Evolutionary conservation across 2,797 vertebrate species (phyloP).

Genomic region (Rachycentron canadum): DNA sequence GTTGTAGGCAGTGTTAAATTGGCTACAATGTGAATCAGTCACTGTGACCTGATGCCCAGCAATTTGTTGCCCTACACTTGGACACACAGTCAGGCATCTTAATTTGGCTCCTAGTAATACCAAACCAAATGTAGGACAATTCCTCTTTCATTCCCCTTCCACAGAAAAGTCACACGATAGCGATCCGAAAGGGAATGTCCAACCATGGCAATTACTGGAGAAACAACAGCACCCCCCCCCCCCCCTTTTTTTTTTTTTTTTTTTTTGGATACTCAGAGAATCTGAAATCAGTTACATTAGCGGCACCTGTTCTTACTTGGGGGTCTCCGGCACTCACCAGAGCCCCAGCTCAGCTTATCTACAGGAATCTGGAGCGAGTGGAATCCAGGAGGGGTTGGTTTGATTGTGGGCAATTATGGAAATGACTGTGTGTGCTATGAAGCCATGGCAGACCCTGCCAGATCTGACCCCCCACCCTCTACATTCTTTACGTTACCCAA

Average conservation of each 20-base stretch:
- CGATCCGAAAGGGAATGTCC: slow-evolving; percentile 76
- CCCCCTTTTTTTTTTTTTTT: not conserved
- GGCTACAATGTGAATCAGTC: slow-evolving; percentile 42
- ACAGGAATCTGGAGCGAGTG: slow-evolving; percentile 83
- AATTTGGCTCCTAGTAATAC: slow-evolving; percentile 76
- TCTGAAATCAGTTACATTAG: slow-evolving; percentile 82
- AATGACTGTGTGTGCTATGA: slow-evolving; percentile 81
- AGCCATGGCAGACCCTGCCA: slow-evolving; percentile 75
- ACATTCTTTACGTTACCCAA: slow-evolving; percentile 78
- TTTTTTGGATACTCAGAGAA: slow-evolving; percentile 63
- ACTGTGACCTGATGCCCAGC: slow-evolving; percentile 39
- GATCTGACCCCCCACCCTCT: slow-evolving; percentile 69
- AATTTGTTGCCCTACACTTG: slow-evolving; percentile 44
- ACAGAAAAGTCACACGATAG: slow-evolving; percentile 79
- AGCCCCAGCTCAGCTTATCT: slow-evolving; percentile 83
- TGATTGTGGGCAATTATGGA: slow-evolving; percentile 87
- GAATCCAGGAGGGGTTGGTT: slow-evolving; percentile 86
- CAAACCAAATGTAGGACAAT: slow-evolving; percentile 75
- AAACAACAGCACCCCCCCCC: slow-evolving; percentile 59
- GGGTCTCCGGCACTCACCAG: slow-evolving; percentile 82
- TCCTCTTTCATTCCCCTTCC: slow-evolving; percentile 77
- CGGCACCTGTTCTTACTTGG: slow-evolving; percentile 89
- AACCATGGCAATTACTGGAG: slow-evolving; percentile 71
- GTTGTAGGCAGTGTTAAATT: slow-evolving; percentile 40
- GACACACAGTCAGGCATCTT: slow-evolving; percentile 69